phyloP scores from a whole-genome alignment of 1,140 invertebrate species.

The Aphelenchoides fujianensis region DNA sequence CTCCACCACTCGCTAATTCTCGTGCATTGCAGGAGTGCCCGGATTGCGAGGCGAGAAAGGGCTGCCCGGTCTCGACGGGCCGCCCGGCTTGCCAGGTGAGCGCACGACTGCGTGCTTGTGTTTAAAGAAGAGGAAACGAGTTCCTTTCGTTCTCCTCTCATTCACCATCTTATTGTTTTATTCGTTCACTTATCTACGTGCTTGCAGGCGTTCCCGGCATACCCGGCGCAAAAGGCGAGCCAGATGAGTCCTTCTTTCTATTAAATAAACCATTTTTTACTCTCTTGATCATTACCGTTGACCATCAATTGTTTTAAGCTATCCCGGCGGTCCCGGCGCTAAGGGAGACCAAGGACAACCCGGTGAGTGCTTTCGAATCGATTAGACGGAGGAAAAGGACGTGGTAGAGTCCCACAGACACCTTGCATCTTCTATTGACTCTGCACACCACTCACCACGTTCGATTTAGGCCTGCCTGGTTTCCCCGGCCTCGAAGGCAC shows the following conservation, averaged over 20 bases:
- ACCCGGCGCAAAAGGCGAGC: slow-evolving; percentile 38
- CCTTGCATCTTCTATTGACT: too few relatives aligned
- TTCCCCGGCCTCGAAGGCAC: slow-evolving; percentile 42
- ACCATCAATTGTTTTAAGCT: slow-evolving; percentile 64
- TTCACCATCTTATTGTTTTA: too few relatives aligned
- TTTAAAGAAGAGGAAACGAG: too few relatives aligned
- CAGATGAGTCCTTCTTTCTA: slow-evolving; percentile 35
- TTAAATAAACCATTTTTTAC: slow-evolving; percentile 39
- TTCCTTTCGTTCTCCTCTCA: too few relatives aligned
- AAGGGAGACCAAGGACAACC: slow-evolving; percentile 46
- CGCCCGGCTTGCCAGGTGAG: slow-evolving; percentile 46
- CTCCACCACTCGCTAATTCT: neutral
- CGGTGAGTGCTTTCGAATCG: slow-evolving; percentile 32
- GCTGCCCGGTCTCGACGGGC: slow-evolving; percentile 32
- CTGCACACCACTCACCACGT: too few relatives aligned
- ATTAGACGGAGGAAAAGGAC: too few relatives aligned
- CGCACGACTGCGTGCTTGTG: too few relatives aligned
- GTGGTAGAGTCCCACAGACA: too few relatives aligned
- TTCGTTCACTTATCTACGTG: neutral
- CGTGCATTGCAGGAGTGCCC: neutral
- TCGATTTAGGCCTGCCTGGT: slow-evolving; percentile 37
- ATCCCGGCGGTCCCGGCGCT: slow-evolving; percentile 38
- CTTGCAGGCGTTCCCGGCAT: slow-evolving; percentile 25
- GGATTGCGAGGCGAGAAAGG: slow-evolving; percentile 26
- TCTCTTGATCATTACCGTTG: too few relatives aligned